These are phyloP conservation scores for Clepsis dumicolana DNA, from an alignment of 2,888 invertebrate genomes.

Conservation along the genomic window DNA sequence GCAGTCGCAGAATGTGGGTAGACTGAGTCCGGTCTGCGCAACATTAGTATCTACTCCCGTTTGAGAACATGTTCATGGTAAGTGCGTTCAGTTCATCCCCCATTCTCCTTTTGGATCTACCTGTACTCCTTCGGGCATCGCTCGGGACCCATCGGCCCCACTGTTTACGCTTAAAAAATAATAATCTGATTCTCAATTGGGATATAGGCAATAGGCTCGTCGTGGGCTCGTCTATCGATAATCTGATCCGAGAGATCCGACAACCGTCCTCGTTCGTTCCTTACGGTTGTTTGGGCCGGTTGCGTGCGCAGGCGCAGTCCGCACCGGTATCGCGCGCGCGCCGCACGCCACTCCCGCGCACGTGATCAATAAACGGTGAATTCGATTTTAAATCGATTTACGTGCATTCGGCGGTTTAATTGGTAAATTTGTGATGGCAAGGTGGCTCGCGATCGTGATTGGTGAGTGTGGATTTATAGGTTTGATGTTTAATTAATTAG, in stretches of 20 bases:
- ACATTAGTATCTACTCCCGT: too few relatives aligned
- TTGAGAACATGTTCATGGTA: too few relatives aligned
- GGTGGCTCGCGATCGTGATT: slow-evolving; percentile 44
- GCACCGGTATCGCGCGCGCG: slow-evolving; percentile 39
- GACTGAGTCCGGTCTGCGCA: too few relatives aligned
- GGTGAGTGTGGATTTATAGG: slow-evolving; percentile 45
- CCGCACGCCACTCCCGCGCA: slow-evolving; percentile 36
- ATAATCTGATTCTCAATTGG: neutral
- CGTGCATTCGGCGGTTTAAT: slow-evolving; percentile 33
- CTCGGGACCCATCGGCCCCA: neutral
- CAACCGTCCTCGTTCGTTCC: slow-evolving; percentile 33
- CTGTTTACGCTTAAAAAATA: neutral
- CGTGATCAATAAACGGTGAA: slow-evolving; percentile 13
- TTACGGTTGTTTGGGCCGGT: slow-evolving; percentile 47
- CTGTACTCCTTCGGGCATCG: neutral
- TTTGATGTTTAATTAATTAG: slow-evolving; percentile 1
- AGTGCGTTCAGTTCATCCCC: neutral
- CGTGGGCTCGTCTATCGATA: neutral
- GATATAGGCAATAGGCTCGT: too few relatives aligned
- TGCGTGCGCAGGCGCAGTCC: slow-evolving; percentile 47
- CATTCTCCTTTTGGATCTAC: neutral
- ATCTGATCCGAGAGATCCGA: slow-evolving; percentile 8
- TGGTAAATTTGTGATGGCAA: slow-evolving; percentile 46
- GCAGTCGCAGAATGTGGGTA: too few relatives aligned
- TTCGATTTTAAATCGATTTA: slow-evolving; percentile 16